Conservation (phyloP, 2,113 vertebrate species). For the Cichladusa arquata region DNA sequence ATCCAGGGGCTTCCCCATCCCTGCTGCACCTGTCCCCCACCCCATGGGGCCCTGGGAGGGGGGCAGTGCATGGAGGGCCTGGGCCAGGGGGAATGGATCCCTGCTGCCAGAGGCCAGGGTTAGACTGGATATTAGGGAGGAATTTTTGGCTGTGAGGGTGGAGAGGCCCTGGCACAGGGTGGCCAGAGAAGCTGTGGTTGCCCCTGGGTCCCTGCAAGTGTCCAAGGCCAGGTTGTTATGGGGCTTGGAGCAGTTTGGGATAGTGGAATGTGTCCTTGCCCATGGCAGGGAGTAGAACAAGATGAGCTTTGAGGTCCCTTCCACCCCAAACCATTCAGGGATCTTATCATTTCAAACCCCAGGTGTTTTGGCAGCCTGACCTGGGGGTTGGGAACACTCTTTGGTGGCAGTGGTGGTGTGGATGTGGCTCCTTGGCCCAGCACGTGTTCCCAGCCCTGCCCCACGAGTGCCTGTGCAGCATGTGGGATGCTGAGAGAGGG, state of each 20-base stretch:
- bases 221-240: accelerated
- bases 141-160: background rate
- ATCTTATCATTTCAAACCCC: background rate
- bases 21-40: background rate
- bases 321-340: background rate
- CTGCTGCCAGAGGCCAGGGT: too few species aligned
- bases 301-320: background rate
- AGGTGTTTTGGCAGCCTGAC: background rate
- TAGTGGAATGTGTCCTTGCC: background rate
- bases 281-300: too few species aligned
- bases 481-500: background rate
- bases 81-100: background rate
- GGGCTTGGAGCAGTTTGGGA: accelerated
- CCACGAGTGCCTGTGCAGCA: accelerated
- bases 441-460: background rate
- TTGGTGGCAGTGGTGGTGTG: background rate
- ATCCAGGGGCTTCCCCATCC: accelerated
- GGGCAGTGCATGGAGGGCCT: background rate
- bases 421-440: background rate
- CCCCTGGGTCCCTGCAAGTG: background rate
- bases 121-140: background rate
- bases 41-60: accelerated
- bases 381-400: background rate
- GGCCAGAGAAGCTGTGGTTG: background rate
- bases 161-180: accelerated